A percentile compares a stretch with the other conserved stretches of the same genome.
Evolutionary conservation across 2,888 invertebrate species (phyloP).

Genomic region (Vesta saturnalis): DNA sequence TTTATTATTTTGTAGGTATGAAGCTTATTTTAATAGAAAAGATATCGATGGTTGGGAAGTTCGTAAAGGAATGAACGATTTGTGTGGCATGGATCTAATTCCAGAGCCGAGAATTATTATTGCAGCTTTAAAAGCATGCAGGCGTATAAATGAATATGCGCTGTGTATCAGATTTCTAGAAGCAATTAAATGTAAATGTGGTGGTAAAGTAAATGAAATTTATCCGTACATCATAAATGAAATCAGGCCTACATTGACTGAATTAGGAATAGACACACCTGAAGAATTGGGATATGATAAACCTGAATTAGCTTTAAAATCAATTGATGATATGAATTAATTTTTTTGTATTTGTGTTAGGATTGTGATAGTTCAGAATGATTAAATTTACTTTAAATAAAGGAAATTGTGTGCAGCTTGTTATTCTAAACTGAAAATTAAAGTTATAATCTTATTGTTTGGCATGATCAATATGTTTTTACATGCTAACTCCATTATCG

Average conservation of each 20-base stretch:
- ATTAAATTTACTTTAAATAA: background rate
- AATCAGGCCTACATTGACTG: slow-evolving; percentile 90
- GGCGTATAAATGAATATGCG: slow-evolving; percentile 93
- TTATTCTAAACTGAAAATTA: no score
- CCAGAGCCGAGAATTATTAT: slow-evolving; percentile 91
- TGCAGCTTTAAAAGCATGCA: slow-evolving; percentile 89
- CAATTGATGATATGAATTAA: no score
- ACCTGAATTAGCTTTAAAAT: slow-evolving; percentile 91
- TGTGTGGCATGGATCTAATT: slow-evolving; percentile 89
- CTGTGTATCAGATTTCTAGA: slow-evolving; percentile 94
- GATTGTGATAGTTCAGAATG: slow-evolving; percentile 1
- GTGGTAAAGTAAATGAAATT: slow-evolving; percentile 75
- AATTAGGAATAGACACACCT: slow-evolving; percentile 92
- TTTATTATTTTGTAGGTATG: slow-evolving; percentile 68
- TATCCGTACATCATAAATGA: slow-evolving; percentile 91
- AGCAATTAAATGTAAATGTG: slow-evolving; percentile 90
- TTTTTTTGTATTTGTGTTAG: background rate
- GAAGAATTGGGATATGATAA: slow-evolving; percentile 97
- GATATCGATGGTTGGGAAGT: slow-evolving; percentile 96
- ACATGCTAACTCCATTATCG: no score
- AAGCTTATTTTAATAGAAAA: slow-evolving; percentile 82
- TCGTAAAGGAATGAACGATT: slow-evolving; percentile 89
- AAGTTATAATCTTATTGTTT: no score
- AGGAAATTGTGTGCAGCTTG: no score
- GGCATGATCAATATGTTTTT: no score